These are phyloP conservation scores for Erebia aethiops DNA, from an alignment of 2,888 invertebrate genomes.

Conservation along the genomic window DNA sequence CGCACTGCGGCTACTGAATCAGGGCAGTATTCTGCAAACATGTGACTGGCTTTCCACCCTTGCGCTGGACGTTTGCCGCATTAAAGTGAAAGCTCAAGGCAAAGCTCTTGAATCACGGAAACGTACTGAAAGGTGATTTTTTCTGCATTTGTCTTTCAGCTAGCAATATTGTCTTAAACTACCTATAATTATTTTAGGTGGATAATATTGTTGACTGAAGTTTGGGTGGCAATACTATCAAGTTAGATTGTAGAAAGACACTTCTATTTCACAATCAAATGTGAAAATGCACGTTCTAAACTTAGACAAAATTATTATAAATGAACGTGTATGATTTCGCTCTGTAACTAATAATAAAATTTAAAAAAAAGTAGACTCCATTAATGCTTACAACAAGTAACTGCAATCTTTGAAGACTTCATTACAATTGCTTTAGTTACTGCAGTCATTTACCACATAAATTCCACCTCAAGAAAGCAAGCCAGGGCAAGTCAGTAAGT, in stretches of 20 bases:
- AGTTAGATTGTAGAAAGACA: too few species aligned
- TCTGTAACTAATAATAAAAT: neutral
- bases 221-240: too few species aligned
- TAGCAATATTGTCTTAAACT: too few species aligned
- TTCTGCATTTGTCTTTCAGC: neutral
- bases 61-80: neutral
- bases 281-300: neutral
- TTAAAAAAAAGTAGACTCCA: neutral
- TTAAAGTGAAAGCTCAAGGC: slow-evolving; percentile 5
- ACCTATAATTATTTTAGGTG: too few species aligned
- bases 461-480: too few species aligned
- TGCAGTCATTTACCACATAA: neutral
- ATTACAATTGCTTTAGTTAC: neutral
- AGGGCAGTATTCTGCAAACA: slow-evolving; percentile 10
- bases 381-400: neutral
- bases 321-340: neutral
- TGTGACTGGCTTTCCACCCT: slow-evolving; percentile 19
- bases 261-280: too few species aligned
- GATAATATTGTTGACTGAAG: too few species aligned
- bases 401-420: neutral
- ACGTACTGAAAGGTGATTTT: neutral
- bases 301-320: neutral
- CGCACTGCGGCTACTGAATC: slow-evolving; percentile 40
- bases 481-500: too few species aligned
- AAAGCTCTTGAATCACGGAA: slow-evolving; percentile 1